Base-by-base conservation (phyloP, 2,113 vertebrate species). In the Eurypyga helias region DNA sequence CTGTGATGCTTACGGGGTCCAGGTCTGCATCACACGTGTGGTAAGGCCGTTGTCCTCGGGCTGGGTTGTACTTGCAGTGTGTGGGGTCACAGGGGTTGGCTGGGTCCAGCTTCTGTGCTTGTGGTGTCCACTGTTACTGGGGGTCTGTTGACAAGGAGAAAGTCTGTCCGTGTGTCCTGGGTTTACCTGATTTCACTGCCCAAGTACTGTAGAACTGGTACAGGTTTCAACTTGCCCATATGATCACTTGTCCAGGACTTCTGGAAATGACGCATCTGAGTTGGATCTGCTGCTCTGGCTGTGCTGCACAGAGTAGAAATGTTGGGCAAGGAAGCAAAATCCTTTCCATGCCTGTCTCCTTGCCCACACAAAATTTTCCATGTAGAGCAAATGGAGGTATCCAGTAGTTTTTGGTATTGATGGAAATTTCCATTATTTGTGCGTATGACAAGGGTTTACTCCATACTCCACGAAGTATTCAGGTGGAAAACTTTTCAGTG, bases 241-340 rank as follows among this genome's bases (percentile, higher is more conserved):
- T 0, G 0, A 60, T 31, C 3, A 0, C 9, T 65, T 76, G 15
- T 31, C 62, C 49, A 36, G 57, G 7, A 33, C 8, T 61, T 36
- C 9, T 0, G 10, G 49, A 94, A 69, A 65, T 73, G 2, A 19
- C 33, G 13, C 36, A 19, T 46, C 64, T 34, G 18, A 51, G 17
- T 9, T 58, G 38, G 28, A 72, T 69, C 75, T 70, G 25, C 55
- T 85, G 31, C 54, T 78, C 62, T 67, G 33, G 18, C 48, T 64
- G 54, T 51, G 38, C 52, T 73, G 21, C 29, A 6, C 16, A 7
- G 67, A 61, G 20, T 31, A 61, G 64, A 69, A 81, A n/a, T 38
- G 31, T 17, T 34, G 33, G 33, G 5, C 20, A 70, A 91, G 26
- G 20, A 81, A 65, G 29, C 29, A 70, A 33, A 87, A 29, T 38